Evolutionary conservation across 2,797 vertebrate species (phyloP), one percentile per base, ranked within the genome.

Genomic region (Pseudochirops cupreus): DNA sequence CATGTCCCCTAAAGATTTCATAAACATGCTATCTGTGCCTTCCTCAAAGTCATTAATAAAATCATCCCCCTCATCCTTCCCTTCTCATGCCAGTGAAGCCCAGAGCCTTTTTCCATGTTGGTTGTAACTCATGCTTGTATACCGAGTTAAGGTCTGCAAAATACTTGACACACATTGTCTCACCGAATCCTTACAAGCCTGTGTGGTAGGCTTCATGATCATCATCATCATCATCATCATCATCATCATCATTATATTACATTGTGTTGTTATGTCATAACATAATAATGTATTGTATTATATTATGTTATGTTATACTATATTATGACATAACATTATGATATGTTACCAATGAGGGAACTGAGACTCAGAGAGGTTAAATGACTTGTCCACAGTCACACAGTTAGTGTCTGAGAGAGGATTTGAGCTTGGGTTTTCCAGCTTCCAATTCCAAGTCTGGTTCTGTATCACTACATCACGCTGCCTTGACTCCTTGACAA

Each of bases 401-500:
- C 21, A 46, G 39, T 46, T 33, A 74, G 5, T 39, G n/a, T 7
- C n/a, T 82, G 18, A 82, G 18, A 2, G n/a, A 46, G 12, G n/a
- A 24, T 82, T 46, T 39, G 39, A 82, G 3, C 7, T 18, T 82
- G 46, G 39, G n/a, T 82, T 82, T 82, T 82, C 74, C 74, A 82
- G 74, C 39, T 82, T 29, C 21, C 21, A 82, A 46, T 46, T 82
- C 74, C 21, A 82, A 16, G 74, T 46, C 39, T 46, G 46, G n/a
- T 2, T 39, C 21, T 82, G 0, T 82, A 46, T 39, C 3, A 82
- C 21, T 82, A 46, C 5, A 46, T 24, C 7, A 92, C 91, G 91
- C 95, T 96, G 50, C 29, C 90, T 94, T 96, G 2, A 82, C 92
- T 28, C 92, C 59, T 24, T 16, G 24, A 93, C 59, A 89, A 94